A percentile compares a stretch with the other conserved stretches of the same genome.
Conservation (phyloP, 2,113 vertebrate genomes). For the Pipra filicauda region DNA sequence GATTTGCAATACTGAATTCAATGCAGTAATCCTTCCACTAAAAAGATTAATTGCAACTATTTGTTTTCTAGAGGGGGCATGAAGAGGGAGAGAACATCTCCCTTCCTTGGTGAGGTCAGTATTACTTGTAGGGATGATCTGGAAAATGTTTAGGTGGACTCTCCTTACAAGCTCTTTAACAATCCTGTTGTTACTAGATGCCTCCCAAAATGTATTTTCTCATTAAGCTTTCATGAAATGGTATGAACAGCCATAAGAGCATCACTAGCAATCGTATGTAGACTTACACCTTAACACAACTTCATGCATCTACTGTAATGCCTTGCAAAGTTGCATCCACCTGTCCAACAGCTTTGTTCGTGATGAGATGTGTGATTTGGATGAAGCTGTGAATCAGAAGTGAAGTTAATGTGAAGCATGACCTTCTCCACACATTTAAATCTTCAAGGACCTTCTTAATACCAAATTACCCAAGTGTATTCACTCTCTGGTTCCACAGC, state of each 20-base stretch:
- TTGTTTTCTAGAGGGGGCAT: neutral
- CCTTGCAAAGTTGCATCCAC: neutral
- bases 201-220: neutral
- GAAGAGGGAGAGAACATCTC: neutral
- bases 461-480: neutral
- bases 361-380: constrained; percentile 5
- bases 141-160: neutral
- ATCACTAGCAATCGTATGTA: rapidly evolving
- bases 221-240: neutral
- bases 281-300: neutral
- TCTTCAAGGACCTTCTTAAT: neutral
- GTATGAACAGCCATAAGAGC: neutral
- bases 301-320: neutral
- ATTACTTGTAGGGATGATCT: neutral
- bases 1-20: neutral
- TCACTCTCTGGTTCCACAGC: constrained; percentile 4
- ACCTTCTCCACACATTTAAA: neutral
- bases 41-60: neutral
- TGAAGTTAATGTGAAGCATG: neutral
- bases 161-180: neutral
- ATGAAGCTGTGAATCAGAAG: neutral
- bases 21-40: neutral
- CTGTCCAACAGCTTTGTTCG: neutral
- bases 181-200: neutral
- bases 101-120: neutral